Conservation (phyloP, 2,113 vertebrate genomes). For the Paramisgurnus dabryanus region DNA sequence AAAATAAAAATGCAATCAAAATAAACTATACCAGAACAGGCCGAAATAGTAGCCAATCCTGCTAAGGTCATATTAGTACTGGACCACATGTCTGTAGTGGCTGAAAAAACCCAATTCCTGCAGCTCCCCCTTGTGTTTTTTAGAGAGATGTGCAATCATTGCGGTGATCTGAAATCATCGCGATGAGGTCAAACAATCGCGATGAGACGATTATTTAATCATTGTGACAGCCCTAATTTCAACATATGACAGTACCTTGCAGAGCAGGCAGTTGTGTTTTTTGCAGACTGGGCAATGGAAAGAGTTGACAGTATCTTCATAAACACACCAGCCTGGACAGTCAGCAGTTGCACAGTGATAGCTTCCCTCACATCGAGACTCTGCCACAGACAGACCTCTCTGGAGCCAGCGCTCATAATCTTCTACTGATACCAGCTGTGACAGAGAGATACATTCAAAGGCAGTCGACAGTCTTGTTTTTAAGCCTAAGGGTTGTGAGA, state of each 20-base stretch:
- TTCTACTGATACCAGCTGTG: slow-evolving; percentile 69
- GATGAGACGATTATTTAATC: too few species aligned
- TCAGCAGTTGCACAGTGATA: slow-evolving; percentile 82
- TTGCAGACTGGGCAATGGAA: slow-evolving; percentile 83
- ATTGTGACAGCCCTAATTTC: too few species aligned
- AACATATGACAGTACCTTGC: slow-evolving; percentile 72
- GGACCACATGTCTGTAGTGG: too few species aligned
- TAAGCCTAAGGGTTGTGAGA: not conserved
- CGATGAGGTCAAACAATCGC: too few species aligned
- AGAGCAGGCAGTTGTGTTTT: slow-evolving; percentile 83
- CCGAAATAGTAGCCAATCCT: too few species aligned
- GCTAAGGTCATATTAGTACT: too few species aligned
- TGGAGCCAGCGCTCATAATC: slow-evolving; percentile 83
- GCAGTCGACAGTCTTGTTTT: not conserved
- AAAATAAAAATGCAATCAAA: too few species aligned
- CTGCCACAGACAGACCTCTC: slow-evolving; percentile 78
- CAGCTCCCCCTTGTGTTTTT: too few species aligned
- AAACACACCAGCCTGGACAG: slow-evolving; percentile 85
- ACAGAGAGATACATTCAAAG: not conserved
- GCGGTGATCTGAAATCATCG: too few species aligned
- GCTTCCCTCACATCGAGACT: slow-evolving; percentile 82
- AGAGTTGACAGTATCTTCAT: slow-evolving; percentile 81
- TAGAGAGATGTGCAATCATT: too few species aligned
- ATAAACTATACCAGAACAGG: too few species aligned
- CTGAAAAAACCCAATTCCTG: too few species aligned